Evolutionary conservation across 2,888 invertebrate species (phyloP).

Genomic region (Yponomeuta plumbellus): DNA sequence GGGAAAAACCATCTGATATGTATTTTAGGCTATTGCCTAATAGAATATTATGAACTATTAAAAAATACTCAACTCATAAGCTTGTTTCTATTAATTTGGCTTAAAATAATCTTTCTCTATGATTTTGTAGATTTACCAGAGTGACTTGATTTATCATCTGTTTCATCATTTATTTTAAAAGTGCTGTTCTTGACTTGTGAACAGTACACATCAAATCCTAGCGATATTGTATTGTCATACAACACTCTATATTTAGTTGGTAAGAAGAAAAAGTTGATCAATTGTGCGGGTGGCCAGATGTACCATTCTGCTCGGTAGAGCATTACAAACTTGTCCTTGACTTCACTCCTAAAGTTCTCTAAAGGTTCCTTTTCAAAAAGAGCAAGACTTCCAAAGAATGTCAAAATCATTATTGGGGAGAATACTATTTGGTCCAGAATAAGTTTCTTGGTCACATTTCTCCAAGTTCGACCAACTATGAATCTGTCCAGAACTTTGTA

Average conservation of each 20-base stretch:
- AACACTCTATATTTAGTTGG: constrained; percentile 90
- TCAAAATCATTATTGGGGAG: constrained; percentile 87
- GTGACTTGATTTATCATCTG: neutral
- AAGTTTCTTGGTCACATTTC: constrained; percentile 86
- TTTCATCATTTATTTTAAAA: constrained; percentile 12
- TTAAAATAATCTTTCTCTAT: neutral
- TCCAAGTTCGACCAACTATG: constrained; percentile 83
- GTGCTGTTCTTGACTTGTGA: constrained; percentile 85
- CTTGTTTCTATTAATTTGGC: neutral
- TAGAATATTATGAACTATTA: neutral
- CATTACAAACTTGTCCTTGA: constrained; percentile 83
- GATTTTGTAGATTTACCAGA: neutral
- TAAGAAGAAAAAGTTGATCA: constrained; percentile 93
- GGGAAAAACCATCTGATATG: neutral
- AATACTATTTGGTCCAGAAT: constrained; percentile 90
- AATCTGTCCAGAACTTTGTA: constrained; percentile 86
- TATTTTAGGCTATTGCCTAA: neutral
- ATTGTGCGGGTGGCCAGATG: constrained; percentile 96
- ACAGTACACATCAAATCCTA: constrained; percentile 92
- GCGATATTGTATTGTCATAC: constrained; percentile 91
- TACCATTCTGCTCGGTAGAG: constrained; percentile 94
- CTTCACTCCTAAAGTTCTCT: constrained; percentile 81
- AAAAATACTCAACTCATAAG: neutral
- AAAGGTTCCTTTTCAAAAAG: constrained; percentile 81
- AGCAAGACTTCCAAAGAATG: constrained; percentile 88